phyloP scores from a whole-genome alignment of 2,888 invertebrate species.

The Tenthredo distinguenda region DNA sequence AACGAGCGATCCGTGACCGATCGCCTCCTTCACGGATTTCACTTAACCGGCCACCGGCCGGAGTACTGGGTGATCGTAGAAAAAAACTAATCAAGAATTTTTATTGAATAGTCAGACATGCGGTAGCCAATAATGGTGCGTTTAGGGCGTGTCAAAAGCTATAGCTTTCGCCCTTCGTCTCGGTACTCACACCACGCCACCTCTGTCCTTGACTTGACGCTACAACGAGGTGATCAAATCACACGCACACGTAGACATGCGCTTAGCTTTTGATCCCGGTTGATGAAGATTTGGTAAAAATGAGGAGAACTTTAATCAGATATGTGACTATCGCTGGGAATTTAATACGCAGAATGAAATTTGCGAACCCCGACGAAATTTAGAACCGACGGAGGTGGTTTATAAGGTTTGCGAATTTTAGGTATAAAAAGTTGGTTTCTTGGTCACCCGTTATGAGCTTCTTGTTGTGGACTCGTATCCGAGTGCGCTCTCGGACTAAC shows the following conservation, averaged over 20 bases:
- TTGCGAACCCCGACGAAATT: not conserved
- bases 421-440: not conserved
- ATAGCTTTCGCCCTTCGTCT: not conserved
- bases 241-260: not conserved
- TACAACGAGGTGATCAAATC: slow-evolving; percentile 17
- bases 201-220: not conserved
- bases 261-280: slow-evolving; percentile 3
- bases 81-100: slow-evolving; percentile 47
- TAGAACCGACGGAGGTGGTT: not conserved
- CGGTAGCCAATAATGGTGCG: slow-evolving; percentile 47
- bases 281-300: not conserved
- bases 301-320: slow-evolving; percentile 1
- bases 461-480: slow-evolving; percentile 31
- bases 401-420: not conserved
- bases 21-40: slow-evolving; percentile 50
- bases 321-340: not conserved
- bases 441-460: slow-evolving; percentile 12
- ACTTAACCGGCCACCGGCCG: slow-evolving; percentile 47
- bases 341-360: not conserved
- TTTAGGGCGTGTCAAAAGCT: slow-evolving; percentile 25
- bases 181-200: not conserved
- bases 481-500: slow-evolving; percentile 50
- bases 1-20: slow-evolving; percentile 50
- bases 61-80: slow-evolving; percentile 32
- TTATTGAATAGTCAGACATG: slow-evolving; percentile 47